Evolutionary conservation across 2,888 invertebrate species (phyloP), one percentile per base, ranked within the genome.

Genomic region (Drosophila diplacantha): DNA sequence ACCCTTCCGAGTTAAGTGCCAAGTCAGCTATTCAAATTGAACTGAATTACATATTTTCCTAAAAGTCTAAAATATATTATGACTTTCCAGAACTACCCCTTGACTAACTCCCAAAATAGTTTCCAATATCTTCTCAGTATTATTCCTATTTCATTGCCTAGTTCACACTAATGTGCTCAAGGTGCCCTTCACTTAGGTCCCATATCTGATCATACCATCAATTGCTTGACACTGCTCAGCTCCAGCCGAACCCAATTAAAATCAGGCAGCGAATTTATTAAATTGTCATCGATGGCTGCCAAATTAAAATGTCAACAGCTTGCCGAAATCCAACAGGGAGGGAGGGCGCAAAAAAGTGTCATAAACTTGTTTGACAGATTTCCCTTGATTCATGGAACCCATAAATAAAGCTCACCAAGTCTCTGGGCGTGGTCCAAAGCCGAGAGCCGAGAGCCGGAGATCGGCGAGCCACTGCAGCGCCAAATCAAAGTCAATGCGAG

Each of bases 261-360:
- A 69, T 59, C 63, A 68, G 60, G 69, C 68, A 51, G 37, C 54
- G 69, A 74, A 78, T 78, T 78, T 78, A 78, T 78, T 72, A 70
- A 80, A 74, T 69, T 76, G 72, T 57, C 80, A 76, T 82, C 77
- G 82, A 82, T 82, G 71, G 62, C 82, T 82, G 80, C 74, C 78
- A 83, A 80, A 81, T 81, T 83, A 83, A 81, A 83, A 81, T 81
- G 83, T 81, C 81, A 83, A 69, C 73, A 58, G 60, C 72, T 69
- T 53, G 61, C 69, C 71, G 57, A 71, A 55, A 63, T 52, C 34
- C 32, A 61, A 32, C 35, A 2, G 14, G 22, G 35, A 7, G 26
- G 24, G 41, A 35, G 34, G 58, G 61, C 24, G 34, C 62, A 79
- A 67, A 61, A 62, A 55, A 73, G 83, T 83, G 81, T 72, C 79